Evolutionary conservation across 92 coral and sea anemone species (phyloP).

Genomic region (Hydrozoanthus gracilis): DNA sequence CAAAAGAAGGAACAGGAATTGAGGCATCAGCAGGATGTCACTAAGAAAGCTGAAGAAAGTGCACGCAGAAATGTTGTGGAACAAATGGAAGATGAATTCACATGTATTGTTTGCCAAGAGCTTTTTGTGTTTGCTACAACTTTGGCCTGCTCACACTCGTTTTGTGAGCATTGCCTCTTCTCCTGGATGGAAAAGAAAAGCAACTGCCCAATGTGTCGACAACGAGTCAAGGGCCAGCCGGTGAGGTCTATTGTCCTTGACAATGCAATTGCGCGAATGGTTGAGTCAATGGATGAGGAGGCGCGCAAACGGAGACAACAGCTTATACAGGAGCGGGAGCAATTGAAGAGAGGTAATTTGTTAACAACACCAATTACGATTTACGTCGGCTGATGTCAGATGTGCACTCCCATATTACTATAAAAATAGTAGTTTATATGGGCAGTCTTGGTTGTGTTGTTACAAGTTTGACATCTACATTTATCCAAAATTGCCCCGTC

Average conservation of each 20-base stretch:
- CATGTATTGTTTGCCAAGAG: slow-evolving; percentile 95
- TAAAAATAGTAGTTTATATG: slow-evolving; percentile 35
- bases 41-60: slow-evolving; percentile 88
- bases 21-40: slow-evolving; percentile 83
- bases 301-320: slow-evolving; percentile 79
- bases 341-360: slow-evolving; percentile 89
- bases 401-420: slow-evolving; percentile 47
- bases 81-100: slow-evolving; percentile 98
- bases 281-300: slow-evolving; percentile 93
- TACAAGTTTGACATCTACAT: slow-evolving; percentile 35
- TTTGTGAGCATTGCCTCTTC: slow-evolving; percentile 90
- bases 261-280: slow-evolving; percentile 96
- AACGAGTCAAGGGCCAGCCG: slow-evolving; percentile 73
- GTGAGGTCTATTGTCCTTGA: slow-evolving; percentile 96
- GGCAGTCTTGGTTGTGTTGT: slow-evolving; percentile 50
- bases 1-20: slow-evolving; percentile 81
- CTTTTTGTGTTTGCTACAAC: slow-evolving; percentile 91
- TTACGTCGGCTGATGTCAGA: slow-evolving; percentile 51
- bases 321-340: slow-evolving; percentile 87
- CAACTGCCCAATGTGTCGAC: slow-evolving; percentile 96
- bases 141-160: slow-evolving; percentile 91
- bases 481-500: slow-evolving; percentile 35
- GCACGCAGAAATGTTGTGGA: slow-evolving; percentile 89
- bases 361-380: slow-evolving; percentile 50
- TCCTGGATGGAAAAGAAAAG: slow-evolving; percentile 91